Base-by-base conservation (phyloP, 1,140 invertebrate species). In the Hyphantria cunea region DNA sequence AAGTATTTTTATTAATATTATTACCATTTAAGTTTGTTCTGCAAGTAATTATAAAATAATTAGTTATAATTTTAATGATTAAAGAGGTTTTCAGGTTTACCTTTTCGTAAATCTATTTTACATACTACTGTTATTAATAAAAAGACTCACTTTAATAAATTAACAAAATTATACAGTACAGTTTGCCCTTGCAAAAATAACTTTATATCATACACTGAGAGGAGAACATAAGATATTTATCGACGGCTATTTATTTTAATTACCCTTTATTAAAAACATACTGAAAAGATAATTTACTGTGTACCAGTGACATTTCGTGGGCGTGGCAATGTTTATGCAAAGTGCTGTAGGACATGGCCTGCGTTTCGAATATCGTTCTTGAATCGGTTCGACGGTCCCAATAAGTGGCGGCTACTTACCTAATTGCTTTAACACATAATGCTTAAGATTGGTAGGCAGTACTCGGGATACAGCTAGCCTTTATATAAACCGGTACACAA, bases 241-340 rank as follows among this genome's bases (percentile, higher is more conserved):
- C 17, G 17, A 25, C 5, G 17, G 51, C 44, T 58, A 48, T 58
- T 55, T 58, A 12, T 58, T 11, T 34, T 60, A 56, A 56, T 60
- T 64, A 54, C 37, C 52, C 51, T 64, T 55, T 59, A 64, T 61
- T 69, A 56, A 62, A 56, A 50, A 49, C 51, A 42, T 11, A 37
- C 34, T 66, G 49, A 65, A 66, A 68, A 62, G 33, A 41, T 64
- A 62, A 54, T 64, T 66, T 63, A 53, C 44, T 25, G 17, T 56
- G 14, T 53, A 31, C 34, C 44, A 49, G 55, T 72, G 68, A 76
- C 68, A 74, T 80, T 73, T 67, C 32, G 60, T 70, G 64, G 79
- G 79, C 68, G 77, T 66, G 68, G 70, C 49, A 11, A 39, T 55
- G 64, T 75, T 75, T 78, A 80, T 76, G 73, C 68, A 72, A 75